Evolutionary conservation across 2,113 vertebrate genomes (phyloP).

Genomic region (Otocyon megalotis): DNA sequence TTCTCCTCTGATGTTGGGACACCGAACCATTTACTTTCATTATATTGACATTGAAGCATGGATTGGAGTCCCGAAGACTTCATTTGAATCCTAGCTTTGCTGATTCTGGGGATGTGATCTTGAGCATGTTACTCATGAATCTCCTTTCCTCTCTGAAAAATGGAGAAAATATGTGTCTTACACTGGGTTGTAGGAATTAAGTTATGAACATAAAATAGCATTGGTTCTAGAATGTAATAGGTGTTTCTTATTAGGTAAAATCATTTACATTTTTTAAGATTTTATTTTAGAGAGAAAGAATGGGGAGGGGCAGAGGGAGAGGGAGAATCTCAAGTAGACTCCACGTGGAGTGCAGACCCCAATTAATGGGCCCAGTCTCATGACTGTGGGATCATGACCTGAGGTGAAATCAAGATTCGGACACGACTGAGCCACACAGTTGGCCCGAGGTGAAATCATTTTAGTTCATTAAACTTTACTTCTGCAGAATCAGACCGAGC

Average conservation of each 20-base stretch:
- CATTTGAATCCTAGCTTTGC: neutral
- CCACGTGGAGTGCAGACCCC: no score
- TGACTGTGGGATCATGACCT: no score
- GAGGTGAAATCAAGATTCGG: no score
- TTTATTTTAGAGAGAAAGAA: no score
- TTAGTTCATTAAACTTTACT: constrained; percentile 20
- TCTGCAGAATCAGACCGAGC: neutral
- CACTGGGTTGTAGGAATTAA: neutral
- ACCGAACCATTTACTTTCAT: neutral
- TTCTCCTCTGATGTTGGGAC: neutral
- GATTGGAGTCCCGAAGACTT: neutral
- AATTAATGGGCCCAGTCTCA: no score
- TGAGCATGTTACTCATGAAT: neutral
- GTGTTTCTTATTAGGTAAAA: neutral
- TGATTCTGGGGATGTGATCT: neutral
- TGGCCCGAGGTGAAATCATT: neutral
- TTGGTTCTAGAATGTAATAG: constrained; percentile 8
- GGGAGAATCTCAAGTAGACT: no score
- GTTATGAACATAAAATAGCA: neutral
- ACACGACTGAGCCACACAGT: no score
- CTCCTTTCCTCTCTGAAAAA: neutral
- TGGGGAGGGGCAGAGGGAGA: no score
- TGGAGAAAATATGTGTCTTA: neutral
- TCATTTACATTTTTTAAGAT: neutral
- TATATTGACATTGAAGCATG: neutral